Conservation (phyloP, 1,140 invertebrate genomes). For the Panagrolaimus sp. region DNA sequence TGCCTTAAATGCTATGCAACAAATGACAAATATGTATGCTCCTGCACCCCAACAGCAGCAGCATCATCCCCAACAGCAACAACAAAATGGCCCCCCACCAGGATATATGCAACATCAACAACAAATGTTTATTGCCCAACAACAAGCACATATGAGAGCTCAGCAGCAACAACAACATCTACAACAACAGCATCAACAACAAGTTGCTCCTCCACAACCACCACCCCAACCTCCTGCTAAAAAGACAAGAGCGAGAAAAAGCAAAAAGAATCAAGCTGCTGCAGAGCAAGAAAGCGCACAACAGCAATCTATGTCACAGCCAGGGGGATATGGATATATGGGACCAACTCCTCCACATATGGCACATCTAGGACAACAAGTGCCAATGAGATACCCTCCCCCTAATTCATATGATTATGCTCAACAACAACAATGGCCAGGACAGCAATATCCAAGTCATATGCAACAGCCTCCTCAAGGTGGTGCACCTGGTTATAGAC, state of each 20-base stretch:
- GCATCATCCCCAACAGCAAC: slow-evolving; percentile 18
- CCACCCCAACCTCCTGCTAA: not conserved
- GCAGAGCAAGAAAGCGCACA: not conserved
- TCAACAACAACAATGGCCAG: not conserved
- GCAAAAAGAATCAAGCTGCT: not conserved
- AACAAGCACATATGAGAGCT: slow-evolving; percentile 17
- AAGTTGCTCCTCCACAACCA: slow-evolving; percentile 16
- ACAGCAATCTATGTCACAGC: slow-evolving; percentile 33
- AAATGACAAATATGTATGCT: slow-evolving; percentile 29
- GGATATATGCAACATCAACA: slow-evolving; percentile 14
- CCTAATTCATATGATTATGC: slow-evolving; percentile 6
- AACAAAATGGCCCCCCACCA: slow-evolving; percentile 17
- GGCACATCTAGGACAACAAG: not conserved
- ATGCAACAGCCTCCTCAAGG: not conserved
- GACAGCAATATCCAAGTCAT: not conserved
- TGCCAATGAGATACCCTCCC: not conserved
- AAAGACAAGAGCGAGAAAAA: slow-evolving; percentile 15
- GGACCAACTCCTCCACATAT: not conserved
- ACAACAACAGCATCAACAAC: slow-evolving; percentile 22
- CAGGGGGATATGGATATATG: slow-evolving; percentile 15
- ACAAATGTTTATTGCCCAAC: slow-evolving; percentile 12
- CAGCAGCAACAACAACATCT: slow-evolving; percentile 31
- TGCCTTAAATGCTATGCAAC: slow-evolving; percentile 23
- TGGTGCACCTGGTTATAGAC: not conserved
- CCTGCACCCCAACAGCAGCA: not conserved